Evolutionary conservation across 2,888 invertebrate genomes (phyloP).

Genomic region (Ephialtes manifestator): DNA sequence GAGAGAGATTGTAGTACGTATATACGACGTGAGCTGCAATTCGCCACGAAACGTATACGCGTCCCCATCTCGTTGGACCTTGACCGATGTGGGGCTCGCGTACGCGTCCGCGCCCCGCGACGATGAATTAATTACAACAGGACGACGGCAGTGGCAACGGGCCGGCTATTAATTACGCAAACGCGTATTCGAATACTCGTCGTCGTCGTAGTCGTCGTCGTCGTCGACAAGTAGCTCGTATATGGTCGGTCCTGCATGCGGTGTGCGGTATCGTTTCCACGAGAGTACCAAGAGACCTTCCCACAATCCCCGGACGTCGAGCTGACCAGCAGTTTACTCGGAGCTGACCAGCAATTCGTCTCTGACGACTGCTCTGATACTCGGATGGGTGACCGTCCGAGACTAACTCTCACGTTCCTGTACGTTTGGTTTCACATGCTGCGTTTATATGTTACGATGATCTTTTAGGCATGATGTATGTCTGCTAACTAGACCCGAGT

Average conservation of each 20-base stretch:
- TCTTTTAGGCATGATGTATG: too few species aligned
- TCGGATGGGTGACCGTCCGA: background rate
- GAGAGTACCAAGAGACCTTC: slow-evolving; percentile 21
- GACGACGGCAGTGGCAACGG: slow-evolving; percentile 65
- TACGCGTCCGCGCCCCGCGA: slow-evolving; percentile 60
- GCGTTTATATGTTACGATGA: background rate
- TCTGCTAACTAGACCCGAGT: too few species aligned
- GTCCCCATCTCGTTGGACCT: slow-evolving; percentile 68
- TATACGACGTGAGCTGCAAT: slow-evolving; percentile 44
- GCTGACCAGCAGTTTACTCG: slow-evolving; percentile 15
- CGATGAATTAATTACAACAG: slow-evolving; percentile 73
- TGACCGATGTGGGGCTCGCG: slow-evolving; percentile 69
- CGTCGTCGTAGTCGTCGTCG: slow-evolving; percentile 51
- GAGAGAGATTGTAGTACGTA: slow-evolving; percentile 52
- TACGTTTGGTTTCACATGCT: background rate
- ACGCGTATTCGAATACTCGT: slow-evolving; percentile 74
- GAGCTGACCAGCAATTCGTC: slow-evolving; percentile 15
- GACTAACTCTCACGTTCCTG: background rate
- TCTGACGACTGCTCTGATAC: background rate
- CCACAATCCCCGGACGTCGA: slow-evolving; percentile 9
- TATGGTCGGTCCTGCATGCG: slow-evolving; percentile 16
- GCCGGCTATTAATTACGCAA: slow-evolving; percentile 76
- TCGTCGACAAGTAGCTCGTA: slow-evolving; percentile 2
- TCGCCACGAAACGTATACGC: slow-evolving; percentile 59
- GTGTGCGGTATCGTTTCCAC: slow-evolving; percentile 46